Percentiles rank a stretch among this genome's conserved stretches.
phyloP scores from a whole-genome alignment of 2,888 invertebrate genomes.

The Diabrotica balteata region DNA sequence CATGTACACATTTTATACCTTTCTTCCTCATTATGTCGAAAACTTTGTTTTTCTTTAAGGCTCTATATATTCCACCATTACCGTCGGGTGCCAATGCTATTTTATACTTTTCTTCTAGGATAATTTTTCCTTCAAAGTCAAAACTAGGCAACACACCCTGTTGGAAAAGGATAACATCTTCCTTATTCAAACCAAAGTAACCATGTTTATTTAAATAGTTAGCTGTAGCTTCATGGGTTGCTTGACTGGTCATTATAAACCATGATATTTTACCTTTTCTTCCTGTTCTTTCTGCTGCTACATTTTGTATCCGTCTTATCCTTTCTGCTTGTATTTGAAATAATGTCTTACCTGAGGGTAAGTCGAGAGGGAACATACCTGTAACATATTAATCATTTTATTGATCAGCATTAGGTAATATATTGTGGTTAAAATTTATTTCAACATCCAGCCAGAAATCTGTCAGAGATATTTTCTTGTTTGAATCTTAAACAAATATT shows the following conservation, averaged over 20 bases:
- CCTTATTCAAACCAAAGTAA: conserved; percentile 84
- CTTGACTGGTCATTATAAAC: conserved; percentile 98
- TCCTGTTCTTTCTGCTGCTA: conserved; percentile 74
- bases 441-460: too few relatives aligned
- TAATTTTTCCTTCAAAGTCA: conserved; percentile 90
- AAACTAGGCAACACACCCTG: conserved; percentile 95
- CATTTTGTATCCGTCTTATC: conserved; percentile 76
- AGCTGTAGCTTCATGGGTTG: conserved; percentile 84
- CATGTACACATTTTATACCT: conserved; percentile 89
- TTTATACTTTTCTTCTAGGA: conserved; percentile 81
- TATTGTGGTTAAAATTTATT: too few relatives aligned
- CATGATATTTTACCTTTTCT: conserved; percentile 69
- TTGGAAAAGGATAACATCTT: conserved; percentile 86
- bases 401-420: too few relatives aligned
- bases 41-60: conserved; percentile 77
- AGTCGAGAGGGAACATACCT: conserved; percentile 92
- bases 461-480: too few relatives aligned
- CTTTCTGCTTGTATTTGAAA: conserved; percentile 97
- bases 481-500: too few relatives aligned
- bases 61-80: conserved; percentile 85
- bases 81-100: conserved; percentile 91
- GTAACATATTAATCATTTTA: too few relatives aligned
- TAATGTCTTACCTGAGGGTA: conserved; percentile 88
- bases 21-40: conserved; percentile 79
- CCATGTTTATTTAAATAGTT: conserved; percentile 80